Conservation (phyloP, 2,113 vertebrate genomes). For the Haliaeetus leucogaster region DNA sequence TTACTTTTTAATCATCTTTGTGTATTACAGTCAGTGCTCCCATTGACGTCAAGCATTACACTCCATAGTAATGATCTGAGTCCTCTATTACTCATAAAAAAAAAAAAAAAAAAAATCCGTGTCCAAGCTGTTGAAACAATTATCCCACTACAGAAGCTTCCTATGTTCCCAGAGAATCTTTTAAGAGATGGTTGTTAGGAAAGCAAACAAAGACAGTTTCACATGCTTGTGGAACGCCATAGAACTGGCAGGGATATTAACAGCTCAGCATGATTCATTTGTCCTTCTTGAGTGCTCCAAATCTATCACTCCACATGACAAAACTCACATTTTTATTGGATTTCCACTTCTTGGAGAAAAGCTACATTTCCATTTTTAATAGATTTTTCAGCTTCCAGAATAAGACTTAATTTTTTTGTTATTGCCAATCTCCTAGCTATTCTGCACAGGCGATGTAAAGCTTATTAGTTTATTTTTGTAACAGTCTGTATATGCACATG, state of each 20-base stretch:
- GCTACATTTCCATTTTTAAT: slow-evolving; percentile 43
- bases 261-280: slow-evolving; percentile 61
- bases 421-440: not conserved
- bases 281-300: slow-evolving; percentile 54
- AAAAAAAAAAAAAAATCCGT: slow-evolving; percentile 14
- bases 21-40: not conserved
- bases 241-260: slow-evolving; percentile 56
- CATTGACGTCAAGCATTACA: not conserved
- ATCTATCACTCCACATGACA: slow-evolving; percentile 43
- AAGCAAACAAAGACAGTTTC: slow-evolving; percentile 65
- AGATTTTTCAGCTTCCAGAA: slow-evolving; percentile 6
- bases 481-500: not conserved
- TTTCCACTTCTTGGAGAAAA: slow-evolving; percentile 16
- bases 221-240: slow-evolving; percentile 6
- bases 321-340: slow-evolving; percentile 48
- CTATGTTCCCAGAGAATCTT: slow-evolving; percentile 46
- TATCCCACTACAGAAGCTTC: slow-evolving; percentile 43
- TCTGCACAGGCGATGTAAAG: not conserved
- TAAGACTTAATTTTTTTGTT: not conserved
- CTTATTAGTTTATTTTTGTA: slow-evolving; percentile 32
- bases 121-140: slow-evolving; percentile 59
- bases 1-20: slow-evolving; percentile 12
- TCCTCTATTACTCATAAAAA: not conserved
- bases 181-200: slow-evolving; percentile 58
- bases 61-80: slow-evolving; percentile 9